phyloP scores from a whole-genome alignment of 2,888 invertebrate genomes.

The Parnassius mnemosyne region DNA sequence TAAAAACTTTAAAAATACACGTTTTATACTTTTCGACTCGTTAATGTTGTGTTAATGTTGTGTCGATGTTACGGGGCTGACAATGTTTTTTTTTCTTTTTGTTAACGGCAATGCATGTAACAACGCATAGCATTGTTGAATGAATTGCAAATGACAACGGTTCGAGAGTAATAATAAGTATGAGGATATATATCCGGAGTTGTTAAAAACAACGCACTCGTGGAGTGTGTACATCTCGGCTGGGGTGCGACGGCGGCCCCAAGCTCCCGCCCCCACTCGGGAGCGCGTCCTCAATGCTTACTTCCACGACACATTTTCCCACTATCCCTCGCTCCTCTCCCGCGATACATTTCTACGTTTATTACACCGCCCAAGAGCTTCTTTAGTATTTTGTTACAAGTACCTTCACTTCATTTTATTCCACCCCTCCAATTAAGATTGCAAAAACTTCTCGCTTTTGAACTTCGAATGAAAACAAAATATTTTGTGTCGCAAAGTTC shows the following conservation, averaged over 20 bases:
- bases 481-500: slow-evolving; percentile 30
- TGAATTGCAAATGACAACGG: slow-evolving; percentile 27
- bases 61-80: no score
- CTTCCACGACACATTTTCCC: slow-evolving; percentile 40
- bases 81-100: neutral
- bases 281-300: slow-evolving; percentile 47
- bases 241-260: slow-evolving; percentile 33
- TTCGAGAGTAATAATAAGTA: slow-evolving; percentile 33
- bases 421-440: slow-evolving; percentile 31
- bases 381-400: slow-evolving; percentile 30
- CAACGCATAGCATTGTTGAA: slow-evolving; percentile 3
- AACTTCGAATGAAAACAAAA: slow-evolving; percentile 31
- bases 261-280: slow-evolving; percentile 46
- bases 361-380: slow-evolving; percentile 32
- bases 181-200: slow-evolving; percentile 42
- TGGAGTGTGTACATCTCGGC: slow-evolving; percentile 29
- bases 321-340: slow-evolving; percentile 31
- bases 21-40: no score
- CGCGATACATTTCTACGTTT: slow-evolving; percentile 37
- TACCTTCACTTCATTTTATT: slow-evolving; percentile 28
- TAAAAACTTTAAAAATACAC: no score
- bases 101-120: neutral
- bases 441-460: slow-evolving; percentile 31
- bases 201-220: slow-evolving; percentile 36
- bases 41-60: no score